Evolutionary conservation across 2,888 invertebrate genomes (phyloP).

Genomic region (Cheilosia variabilis): DNA sequence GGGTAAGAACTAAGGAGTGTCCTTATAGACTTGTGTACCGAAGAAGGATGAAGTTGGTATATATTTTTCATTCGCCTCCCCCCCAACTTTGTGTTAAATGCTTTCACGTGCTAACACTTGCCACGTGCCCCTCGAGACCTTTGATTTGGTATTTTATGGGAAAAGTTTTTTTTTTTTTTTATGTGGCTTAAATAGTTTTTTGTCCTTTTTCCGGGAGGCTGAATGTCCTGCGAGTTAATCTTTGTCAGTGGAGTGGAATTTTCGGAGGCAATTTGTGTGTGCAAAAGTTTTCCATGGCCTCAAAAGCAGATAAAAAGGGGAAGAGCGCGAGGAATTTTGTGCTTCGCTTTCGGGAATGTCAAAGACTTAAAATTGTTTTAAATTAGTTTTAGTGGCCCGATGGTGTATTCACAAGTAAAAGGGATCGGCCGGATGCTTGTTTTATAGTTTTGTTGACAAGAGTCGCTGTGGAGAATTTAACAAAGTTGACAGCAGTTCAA

Average conservation of each 20-base stretch:
- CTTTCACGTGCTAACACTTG: conserved; percentile 42
- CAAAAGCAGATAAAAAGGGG: too few relatives aligned
- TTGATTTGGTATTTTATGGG: conserved; percentile 22
- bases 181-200: conserved; percentile 25
- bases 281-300: not conserved
- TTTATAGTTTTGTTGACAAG: conserved; percentile 61
- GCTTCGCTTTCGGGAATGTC: conserved; percentile 9
- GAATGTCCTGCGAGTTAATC: not conserved
- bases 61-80: conserved; percentile 3
- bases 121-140: not conserved
- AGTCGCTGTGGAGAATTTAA: conserved; percentile 2
- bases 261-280: conserved; percentile 21
- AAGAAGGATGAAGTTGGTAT: not conserved
- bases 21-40: not conserved
- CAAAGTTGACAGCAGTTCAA: conserved; percentile 3
- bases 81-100: conserved; percentile 20
- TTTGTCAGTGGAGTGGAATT: conserved; percentile 5
- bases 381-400: conserved; percentile 45
- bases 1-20: not conserved
- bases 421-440: conserved; percentile 35
- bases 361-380: conserved; percentile 53
- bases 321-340: not conserved
- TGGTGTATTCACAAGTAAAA: conserved; percentile 6
- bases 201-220: conserved; percentile 1
- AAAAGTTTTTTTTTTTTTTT: conserved; percentile 5